Evolutionary conservation across 2,888 invertebrate genomes (phyloP).

Genomic region (Ptychoptera contaminata): DNA sequence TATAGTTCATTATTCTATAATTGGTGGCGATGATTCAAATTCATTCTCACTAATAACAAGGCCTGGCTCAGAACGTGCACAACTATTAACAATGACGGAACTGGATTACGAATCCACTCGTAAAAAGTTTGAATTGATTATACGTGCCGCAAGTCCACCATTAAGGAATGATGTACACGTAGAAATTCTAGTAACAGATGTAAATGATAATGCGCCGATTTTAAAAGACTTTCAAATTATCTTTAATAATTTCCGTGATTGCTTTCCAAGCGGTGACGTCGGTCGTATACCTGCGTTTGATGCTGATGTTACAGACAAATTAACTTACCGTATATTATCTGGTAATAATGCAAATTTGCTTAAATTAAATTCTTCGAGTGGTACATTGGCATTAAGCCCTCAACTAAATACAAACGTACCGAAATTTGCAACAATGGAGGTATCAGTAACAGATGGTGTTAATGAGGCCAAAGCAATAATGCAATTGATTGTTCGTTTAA

Average conservation of each 20-base stretch:
- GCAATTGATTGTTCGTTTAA: slow-evolving; percentile 75
- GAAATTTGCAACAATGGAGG: slow-evolving; percentile 82
- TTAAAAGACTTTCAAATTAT: slow-evolving; percentile 85
- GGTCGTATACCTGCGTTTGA: slow-evolving; percentile 87
- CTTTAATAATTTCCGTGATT: slow-evolving; percentile 88
- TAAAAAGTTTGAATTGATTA: slow-evolving; percentile 74
- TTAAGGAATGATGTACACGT: slow-evolving; percentile 77
- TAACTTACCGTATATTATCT: slow-evolving; percentile 64
- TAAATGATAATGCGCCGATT: slow-evolving; percentile 88
- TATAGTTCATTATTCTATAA: slow-evolving; percentile 84
- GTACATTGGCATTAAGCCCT: slow-evolving; percentile 75
- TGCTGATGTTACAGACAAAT: slow-evolving; percentile 81
- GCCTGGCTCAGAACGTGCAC: slow-evolving; percentile 71
- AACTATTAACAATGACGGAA: slow-evolving; percentile 76
- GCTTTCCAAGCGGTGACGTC: slow-evolving; percentile 83
- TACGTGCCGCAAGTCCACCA: slow-evolving; percentile 83
- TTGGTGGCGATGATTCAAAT: slow-evolving; percentile 81
- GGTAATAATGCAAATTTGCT: slow-evolving; percentile 89
- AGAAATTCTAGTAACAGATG: slow-evolving; percentile 78
- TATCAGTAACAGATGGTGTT: slow-evolving; percentile 84
- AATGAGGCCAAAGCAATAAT: slow-evolving; percentile 89
- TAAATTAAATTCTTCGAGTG: slow-evolving; percentile 65
- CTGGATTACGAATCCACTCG: slow-evolving; percentile 91
- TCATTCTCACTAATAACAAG: slow-evolving; percentile 68
- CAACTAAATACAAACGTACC: slow-evolving; percentile 92